Evolutionary conservation across 2,888 invertebrate genomes (phyloP), one percentile per base, ranked within the genome.

Genomic region (Agonum fuliginosum): DNA sequence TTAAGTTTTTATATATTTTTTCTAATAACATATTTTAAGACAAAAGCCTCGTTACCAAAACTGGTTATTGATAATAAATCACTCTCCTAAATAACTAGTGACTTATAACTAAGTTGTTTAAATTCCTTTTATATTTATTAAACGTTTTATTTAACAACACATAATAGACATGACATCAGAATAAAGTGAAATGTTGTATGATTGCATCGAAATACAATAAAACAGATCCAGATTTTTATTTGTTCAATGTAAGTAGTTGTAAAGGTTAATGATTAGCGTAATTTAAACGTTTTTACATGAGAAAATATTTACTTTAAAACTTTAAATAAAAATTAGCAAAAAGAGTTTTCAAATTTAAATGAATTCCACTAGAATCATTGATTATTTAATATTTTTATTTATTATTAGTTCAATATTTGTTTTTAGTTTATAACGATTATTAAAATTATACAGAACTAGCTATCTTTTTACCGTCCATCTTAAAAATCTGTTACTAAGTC

Each of bases 1-100:
- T 70, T 46, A 43, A 41, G 4, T 67, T 67, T 67, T 67, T 67
- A 10, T 12, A 34, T n/a, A 17, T 12, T 17, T 30, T 67, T 27
- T 54, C 20, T 17, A n/a, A 54, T 54, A 8, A 4, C 20, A 17
- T 48, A 12, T 48, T 14, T 20, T 10, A 54, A 22, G n/a, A 54
- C 54, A 54, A 20, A 48, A 20, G n/a, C 10, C 17, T n/a, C 20
- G 4, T 20, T 12, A 8, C n/a, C 8, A 54, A 54, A 54, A 54
- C 54, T 17, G 54, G 54, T 54, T 54, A 6, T 10, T n/a, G 0
- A 19, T n/a, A 24, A 54, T 54, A 54, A 54, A 54, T 54, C 54
- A 10, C 54, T 54, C 20, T 1, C n/a, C 37, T 37, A 37, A 37
- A n/a, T 37, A 37, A 37, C 0, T n/a, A 12, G 10, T 37, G 37